phyloP scores from a whole-genome alignment of 2,888 invertebrate genomes.

The Dryadula phaetusa region DNA sequence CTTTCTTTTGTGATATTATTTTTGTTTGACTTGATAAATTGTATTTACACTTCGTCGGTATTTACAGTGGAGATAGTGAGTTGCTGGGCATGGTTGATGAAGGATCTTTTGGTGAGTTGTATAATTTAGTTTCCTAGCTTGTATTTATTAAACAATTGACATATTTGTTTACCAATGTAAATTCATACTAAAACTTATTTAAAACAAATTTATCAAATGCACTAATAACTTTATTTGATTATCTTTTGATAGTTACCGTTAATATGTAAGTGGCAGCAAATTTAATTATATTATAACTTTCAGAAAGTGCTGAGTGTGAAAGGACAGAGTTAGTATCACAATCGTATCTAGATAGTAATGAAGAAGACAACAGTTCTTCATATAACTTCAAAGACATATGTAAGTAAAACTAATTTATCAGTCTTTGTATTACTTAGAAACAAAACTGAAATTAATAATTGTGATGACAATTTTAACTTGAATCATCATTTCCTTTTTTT shows the following conservation, averaged over 20 bases:
- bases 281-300: slow-evolving; percentile 57
- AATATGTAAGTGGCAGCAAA: slow-evolving; percentile 42
- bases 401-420: slow-evolving; percentile 56
- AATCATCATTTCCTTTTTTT: neutral
- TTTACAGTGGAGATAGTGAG: slow-evolving; percentile 79
- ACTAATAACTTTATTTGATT: slow-evolving; percentile 1
- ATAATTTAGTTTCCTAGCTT: slow-evolving; percentile 21
- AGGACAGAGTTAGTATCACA: slow-evolving; percentile 84
- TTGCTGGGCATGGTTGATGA: slow-evolving; percentile 78
- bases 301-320: slow-evolving; percentile 70
- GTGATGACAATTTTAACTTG: neutral
- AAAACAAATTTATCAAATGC: neutral
- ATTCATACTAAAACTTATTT: slow-evolving; percentile 15
- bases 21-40: slow-evolving; percentile 50
- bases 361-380: slow-evolving; percentile 67
- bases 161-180: slow-evolving; percentile 49
- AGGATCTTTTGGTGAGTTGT: slow-evolving; percentile 68
- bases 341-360: slow-evolving; percentile 81
- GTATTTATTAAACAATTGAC: slow-evolving; percentile 23
- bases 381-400: slow-evolving; percentile 72
- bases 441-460: neutral
- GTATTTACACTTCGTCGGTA: slow-evolving; percentile 32
- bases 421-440: neutral
- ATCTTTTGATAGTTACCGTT: neutral
- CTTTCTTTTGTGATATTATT: slow-evolving; percentile 45